These are phyloP conservation scores for Berghia stephanieae DNA, from an alignment of 1,140 invertebrate species.

Conservation along the genomic window DNA sequence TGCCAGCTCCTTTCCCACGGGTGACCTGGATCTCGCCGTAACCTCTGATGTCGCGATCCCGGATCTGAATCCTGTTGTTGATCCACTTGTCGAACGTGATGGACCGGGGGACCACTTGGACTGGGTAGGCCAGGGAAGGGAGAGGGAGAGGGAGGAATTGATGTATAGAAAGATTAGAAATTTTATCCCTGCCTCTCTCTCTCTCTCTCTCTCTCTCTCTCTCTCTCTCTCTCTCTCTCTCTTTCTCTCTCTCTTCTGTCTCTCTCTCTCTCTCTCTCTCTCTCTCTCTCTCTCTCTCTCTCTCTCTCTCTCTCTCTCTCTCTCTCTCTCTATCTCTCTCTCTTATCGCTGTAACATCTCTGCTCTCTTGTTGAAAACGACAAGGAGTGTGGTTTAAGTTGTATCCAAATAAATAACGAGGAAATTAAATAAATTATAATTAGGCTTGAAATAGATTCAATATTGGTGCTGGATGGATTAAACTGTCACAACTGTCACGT, in stretches of 20 bases:
- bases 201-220: background rate
- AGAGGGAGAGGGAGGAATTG: background rate
- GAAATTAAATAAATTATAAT: background rate
- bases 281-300: too few relatives aligned
- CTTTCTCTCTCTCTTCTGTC: too few relatives aligned
- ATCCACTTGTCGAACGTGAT: slow-evolving; percentile 33
- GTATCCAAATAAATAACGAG: background rate
- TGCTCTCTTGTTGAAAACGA: background rate
- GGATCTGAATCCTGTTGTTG: slow-evolving; percentile 16
- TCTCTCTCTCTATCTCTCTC: too few relatives aligned
- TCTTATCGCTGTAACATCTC: background rate
- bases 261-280: too few relatives aligned
- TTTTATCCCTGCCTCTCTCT: background rate
- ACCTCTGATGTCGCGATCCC: slow-evolving; percentile 21
- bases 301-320: too few relatives aligned
- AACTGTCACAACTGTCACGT: background rate
- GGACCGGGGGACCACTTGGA: slow-evolving; percentile 27
- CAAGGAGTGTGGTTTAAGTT: background rate
- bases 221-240: too few relatives aligned
- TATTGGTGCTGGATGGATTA: background rate
- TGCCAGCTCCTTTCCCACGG: slow-evolving; percentile 15
- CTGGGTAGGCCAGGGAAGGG: slow-evolving; percentile 4
- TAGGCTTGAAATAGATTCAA: background rate
- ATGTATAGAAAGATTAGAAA: background rate
- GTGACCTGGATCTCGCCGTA: slow-evolving; percentile 19